Conservation (phyloP, 2,797 vertebrate genomes). For the Melanotaenia nigrans region DNA sequence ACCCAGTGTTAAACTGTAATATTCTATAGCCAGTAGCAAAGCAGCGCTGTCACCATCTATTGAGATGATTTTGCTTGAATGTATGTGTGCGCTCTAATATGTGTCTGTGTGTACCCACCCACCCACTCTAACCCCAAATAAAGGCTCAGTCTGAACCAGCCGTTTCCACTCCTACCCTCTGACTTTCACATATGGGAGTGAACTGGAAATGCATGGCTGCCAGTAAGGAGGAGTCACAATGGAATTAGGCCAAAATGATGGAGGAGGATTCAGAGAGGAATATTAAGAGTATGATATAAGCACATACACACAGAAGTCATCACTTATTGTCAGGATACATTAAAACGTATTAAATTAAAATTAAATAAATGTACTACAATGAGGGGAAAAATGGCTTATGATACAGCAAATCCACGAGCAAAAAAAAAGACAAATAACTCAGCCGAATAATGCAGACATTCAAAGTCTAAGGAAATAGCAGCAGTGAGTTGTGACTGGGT, state of each 20-base stretch:
- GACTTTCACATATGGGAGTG: constrained; percentile 79
- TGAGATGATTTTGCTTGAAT: constrained; percentile 66
- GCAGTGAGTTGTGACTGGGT: constrained; percentile 73
- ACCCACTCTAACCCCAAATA: constrained; percentile 73
- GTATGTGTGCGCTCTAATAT: constrained; percentile 24
- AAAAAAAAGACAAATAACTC: constrained; percentile 45
- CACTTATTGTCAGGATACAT: constrained; percentile 48
- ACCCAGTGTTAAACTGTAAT: constrained; percentile 80
- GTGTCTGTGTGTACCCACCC: constrained; percentile 44
- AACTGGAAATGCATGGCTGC: constrained; percentile 74
- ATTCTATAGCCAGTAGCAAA: constrained; percentile 72
- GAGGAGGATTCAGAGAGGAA: constrained; percentile 63
- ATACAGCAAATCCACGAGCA: constrained; percentile 53
- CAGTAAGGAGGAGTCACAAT: constrained; percentile 73
- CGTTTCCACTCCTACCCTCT: constrained; percentile 69
- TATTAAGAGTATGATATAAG: constrained; percentile 51
- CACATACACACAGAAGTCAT: constrained; percentile 29
- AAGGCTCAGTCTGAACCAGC: constrained; percentile 71
- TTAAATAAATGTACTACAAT: constrained; percentile 47
- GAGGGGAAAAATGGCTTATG: constrained; percentile 42
- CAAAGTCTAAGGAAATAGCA: constrained; percentile 73
- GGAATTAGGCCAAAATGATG: constrained; percentile 80
- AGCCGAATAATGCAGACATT: constrained; percentile 62
- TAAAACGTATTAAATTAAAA: constrained; percentile 47
- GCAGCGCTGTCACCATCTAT: constrained; percentile 75